phyloP scores from a whole-genome alignment of 2,888 invertebrate species.

The Ferrisia virgata region DNA sequence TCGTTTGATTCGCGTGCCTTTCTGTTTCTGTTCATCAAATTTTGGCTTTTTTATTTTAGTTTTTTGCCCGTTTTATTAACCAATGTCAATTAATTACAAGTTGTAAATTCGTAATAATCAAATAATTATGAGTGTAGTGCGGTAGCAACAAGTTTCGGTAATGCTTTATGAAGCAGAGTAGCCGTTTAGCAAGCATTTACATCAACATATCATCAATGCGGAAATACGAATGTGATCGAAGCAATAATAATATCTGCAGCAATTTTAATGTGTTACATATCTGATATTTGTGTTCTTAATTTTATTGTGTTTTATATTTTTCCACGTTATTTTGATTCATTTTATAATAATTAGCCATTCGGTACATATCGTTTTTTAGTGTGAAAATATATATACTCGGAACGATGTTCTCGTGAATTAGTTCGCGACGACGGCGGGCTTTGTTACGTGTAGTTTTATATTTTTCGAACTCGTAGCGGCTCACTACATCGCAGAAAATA shows the following conservation, averaged over 20 bases:
- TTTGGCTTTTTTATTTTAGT: neutral
- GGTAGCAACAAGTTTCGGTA: neutral
- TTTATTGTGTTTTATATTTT: neutral
- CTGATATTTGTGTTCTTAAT: neutral
- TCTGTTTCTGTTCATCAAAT: neutral
- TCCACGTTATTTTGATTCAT: neutral
- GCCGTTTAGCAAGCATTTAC: no score
- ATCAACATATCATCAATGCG: neutral
- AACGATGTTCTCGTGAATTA: conserved; percentile 30
- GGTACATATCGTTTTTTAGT: neutral
- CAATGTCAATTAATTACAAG: conserved; percentile 14
- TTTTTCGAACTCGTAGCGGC: neutral
- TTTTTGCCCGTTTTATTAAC: neutral
- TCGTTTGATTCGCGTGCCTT: neutral
- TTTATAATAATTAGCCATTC: neutral
- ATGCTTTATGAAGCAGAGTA: neutral
- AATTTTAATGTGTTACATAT: neutral
- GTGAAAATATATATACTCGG: conserved; percentile 21
- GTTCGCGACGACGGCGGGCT: neutral
- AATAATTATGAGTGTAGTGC: neutral
- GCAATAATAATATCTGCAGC: neutral
- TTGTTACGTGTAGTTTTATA: conserved; percentile 23
- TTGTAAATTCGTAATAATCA: neutral
- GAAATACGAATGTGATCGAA: neutral
- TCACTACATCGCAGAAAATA: conserved; percentile 30